These are phyloP conservation scores for Gallinago solitaria DNA, from an alignment of 2,797 vertebrate species.

Conservation along the genomic window DNA sequence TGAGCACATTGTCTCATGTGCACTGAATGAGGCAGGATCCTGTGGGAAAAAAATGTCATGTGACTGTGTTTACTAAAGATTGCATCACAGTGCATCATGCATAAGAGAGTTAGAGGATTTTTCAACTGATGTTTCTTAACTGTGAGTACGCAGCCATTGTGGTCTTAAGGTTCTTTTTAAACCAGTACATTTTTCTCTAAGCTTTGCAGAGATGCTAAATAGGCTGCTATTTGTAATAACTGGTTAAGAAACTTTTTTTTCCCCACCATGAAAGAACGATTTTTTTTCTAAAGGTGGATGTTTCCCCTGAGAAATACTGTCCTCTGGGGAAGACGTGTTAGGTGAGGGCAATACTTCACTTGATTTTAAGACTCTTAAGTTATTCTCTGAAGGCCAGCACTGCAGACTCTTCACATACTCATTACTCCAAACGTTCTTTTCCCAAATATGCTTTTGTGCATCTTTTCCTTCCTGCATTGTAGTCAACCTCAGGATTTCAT, in stretches of 20 bases:
- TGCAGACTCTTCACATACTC: not conserved
- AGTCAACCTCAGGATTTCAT: not conserved
- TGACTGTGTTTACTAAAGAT: not conserved
- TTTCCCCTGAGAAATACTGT: slow-evolving; percentile 5
- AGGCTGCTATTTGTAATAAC: slow-evolving; percentile 11
- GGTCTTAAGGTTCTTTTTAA: not conserved
- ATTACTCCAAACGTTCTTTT: slow-evolving; percentile 8
- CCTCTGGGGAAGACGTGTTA: not conserved
- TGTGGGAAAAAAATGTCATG: not conserved
- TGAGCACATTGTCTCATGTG: not conserved
- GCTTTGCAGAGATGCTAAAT: not conserved
- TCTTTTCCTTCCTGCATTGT: not conserved
- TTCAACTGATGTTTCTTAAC: not conserved
- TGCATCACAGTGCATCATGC: not conserved
- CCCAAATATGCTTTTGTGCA: not conserved
- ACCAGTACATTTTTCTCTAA: not conserved
- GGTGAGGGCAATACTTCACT: slow-evolving; percentile 12
- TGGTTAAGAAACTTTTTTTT: not conserved
- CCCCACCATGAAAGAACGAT: not conserved
- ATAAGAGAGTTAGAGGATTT: not conserved
- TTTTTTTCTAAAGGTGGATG: not conserved
- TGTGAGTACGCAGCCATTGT: not conserved
- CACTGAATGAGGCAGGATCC: not conserved
- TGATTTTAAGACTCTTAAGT: not conserved
- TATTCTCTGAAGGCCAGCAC: not conserved